Evolutionary conservation across 2,888 invertebrate species (phyloP), one percentile per base, ranked within the genome.

Genomic region (Drosophila niveifrons): DNA sequence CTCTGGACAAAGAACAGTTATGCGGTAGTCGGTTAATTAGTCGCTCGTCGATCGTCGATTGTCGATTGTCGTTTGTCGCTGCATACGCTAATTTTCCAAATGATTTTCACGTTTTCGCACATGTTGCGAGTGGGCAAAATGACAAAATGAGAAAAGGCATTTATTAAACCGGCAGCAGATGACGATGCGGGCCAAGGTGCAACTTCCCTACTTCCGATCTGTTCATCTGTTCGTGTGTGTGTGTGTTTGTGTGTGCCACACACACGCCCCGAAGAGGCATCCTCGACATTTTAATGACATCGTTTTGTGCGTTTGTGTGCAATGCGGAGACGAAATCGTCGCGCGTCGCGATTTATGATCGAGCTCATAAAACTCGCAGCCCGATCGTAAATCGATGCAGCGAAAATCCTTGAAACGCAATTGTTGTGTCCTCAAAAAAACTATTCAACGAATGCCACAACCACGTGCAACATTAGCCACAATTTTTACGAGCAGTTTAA

Each of bases 61-160:
- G 34, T 10, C 34, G 34, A 0, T 34, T 10, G 31, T 10, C 34
- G 34, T 4, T 36, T 6, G 36, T 36, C 36, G 63, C 34, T 76
- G 76, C 76, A 76, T 76, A 76, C 72, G 75, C 76, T 76, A 76
- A 76, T 76, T 76, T 76, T 10, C 18, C 39, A 52, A 44, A 48
- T 41, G 43, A 55, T 62, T 61, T 67, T n/a, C 39, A 56, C 29
- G 15, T 31, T 58, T 61, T 75, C 23, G 75, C 75, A 75, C 66
- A 59, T 61, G 72, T 66, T 31, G 13, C 43, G 15, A 50, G 23
- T 31, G 17, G 41, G 18, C 44, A 55, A 46, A 55, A 46, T 17
- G 57, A 57, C 29, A 50, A 66, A 50, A 66, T n/a, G 36, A n/a
- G 36, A n/a, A 36, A n/a, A 73, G 10, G 28, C 57, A 68, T 68